Conservation (phyloP, 2,113 vertebrate species). For the Sebastes schlegelii region DNA sequence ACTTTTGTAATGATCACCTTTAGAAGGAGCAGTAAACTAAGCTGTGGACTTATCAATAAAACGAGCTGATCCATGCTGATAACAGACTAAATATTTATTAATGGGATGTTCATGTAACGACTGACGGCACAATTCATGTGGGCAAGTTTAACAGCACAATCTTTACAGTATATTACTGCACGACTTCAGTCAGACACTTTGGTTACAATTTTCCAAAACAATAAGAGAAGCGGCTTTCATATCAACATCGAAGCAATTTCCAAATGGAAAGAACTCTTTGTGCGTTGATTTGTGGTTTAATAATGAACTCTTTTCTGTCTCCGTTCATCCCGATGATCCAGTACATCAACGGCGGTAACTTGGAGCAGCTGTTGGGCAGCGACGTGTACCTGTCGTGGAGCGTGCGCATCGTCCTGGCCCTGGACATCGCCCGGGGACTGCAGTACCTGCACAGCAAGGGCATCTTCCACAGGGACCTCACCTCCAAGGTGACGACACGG, state of each 20-base stretch:
- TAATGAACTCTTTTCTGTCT: not conserved
- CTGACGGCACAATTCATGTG: not conserved
- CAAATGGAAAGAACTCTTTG: not conserved
- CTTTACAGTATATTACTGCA: not conserved
- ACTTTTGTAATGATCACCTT: not conserved
- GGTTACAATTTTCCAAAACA: not conserved
- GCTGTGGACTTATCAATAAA: not conserved
- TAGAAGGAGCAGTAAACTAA: not conserved
- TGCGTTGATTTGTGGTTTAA: not conserved
- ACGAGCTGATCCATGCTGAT: not conserved
- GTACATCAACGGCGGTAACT: conserved; percentile 97
- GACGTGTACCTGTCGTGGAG: conserved; percentile 89
- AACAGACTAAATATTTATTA: not conserved
- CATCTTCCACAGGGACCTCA: conserved; percentile 95
- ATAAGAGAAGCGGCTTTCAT: too few species aligned
- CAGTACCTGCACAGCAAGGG: conserved; percentile 96
- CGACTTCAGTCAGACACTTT: not conserved
- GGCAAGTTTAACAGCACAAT: not conserved
- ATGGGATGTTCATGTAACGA: not conserved
- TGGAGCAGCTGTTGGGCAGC: conserved; percentile 97
- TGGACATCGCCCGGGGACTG: conserved; percentile 92
- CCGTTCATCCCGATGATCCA: conserved; percentile 55
- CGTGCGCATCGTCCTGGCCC: conserved; percentile 87
- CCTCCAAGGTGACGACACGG: conserved; percentile 88
- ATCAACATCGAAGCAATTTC: not conserved